Evolutionary conservation across 1,140 invertebrate genomes (phyloP), one percentile per base, ranked within the genome.

Genomic region (Drosophila watanabei): DNA sequence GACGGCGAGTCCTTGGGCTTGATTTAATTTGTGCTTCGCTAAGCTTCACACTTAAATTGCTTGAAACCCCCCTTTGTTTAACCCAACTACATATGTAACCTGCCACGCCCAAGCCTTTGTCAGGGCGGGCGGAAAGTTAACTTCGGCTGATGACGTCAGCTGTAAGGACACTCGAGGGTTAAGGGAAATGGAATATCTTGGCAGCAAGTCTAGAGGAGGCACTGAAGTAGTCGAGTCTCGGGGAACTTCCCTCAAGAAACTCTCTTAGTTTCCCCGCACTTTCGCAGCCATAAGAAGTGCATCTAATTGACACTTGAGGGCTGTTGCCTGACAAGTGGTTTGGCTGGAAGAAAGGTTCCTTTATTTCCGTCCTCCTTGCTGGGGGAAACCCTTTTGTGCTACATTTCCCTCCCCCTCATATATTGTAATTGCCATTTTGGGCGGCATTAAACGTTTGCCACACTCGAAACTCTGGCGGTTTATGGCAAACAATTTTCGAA

Each of bases 301-400:
- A 89, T 89, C 86, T 89, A 89, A 90, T 90, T 89, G 85, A 90
- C 86, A 89, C 85, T 89, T 70, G 85, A 89, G 81, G 59, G 66
- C 70, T 72, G 68, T 72, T 72, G 58, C 79, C 60, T 56, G 83
- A 60, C 83, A 82, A 79, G 69, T 87, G 79, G 80, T 70, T 83
- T 52, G 57, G 37, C 24, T 41, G 61, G 64, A 54, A 65, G 60
- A 64, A 75, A 63, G 79, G 82, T 77, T 71, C 56, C 72, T 82
- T 75, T 65, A 70, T 75, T 72, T 59, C 79, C 73, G 33, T 51
- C 28, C 48, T 32, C n/a, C 49, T 39, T 24, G 66, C 18, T 71
- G 48, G 39, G 49, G 68, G 49, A 71, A 71, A 71, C 68, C 68
- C 68, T 71, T 71, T 71, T 71, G 69, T 75, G 69, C 32, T 11